phyloP scores from a whole-genome alignment of 2,888 invertebrate species.

The Quadriops clusia region DNA sequence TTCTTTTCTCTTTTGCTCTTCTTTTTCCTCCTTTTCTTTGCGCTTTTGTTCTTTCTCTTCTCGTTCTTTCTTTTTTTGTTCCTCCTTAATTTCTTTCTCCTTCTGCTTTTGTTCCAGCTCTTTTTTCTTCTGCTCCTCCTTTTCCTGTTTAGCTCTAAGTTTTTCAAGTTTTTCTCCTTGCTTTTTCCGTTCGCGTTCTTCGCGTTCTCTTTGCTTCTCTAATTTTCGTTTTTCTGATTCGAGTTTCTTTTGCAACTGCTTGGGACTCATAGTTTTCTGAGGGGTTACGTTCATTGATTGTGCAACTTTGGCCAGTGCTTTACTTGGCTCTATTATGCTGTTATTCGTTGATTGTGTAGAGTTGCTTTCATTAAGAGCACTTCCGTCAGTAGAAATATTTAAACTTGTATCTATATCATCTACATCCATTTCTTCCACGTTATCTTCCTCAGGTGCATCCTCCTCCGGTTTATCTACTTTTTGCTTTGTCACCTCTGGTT shows the following conservation, averaged over 20 bases:
- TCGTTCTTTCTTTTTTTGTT: slow-evolving; percentile 38
- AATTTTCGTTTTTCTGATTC: slow-evolving; percentile 47
- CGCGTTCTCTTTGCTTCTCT: slow-evolving; percentile 40
- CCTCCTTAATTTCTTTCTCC: slow-evolving; percentile 33
- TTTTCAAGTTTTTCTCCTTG: slow-evolving; percentile 37
- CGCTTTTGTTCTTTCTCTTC: slow-evolving; percentile 44
- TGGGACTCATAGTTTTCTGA: slow-evolving; percentile 27
- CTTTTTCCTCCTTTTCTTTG: slow-evolving; percentile 38
- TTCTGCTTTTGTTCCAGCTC: slow-evolving; percentile 34
- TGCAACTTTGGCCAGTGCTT: slow-evolving; percentile 6
- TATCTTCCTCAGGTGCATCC: slow-evolving; percentile 1
- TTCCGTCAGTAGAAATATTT: slow-evolving; percentile 1
- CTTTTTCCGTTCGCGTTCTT: slow-evolving; percentile 38
- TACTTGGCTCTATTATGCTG: slow-evolving; percentile 9
- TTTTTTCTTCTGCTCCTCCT: slow-evolving; percentile 20
- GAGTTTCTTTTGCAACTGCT: slow-evolving; percentile 43
- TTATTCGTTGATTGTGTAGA: slow-evolving; percentile 5
- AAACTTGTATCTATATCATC: slow-evolving; percentile 3
- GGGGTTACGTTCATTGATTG: slow-evolving; percentile 16
- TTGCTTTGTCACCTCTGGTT: slow-evolving; percentile 3
- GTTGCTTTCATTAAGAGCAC: background rate
- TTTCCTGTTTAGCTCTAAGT: slow-evolving; percentile 17
- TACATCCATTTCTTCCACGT: slow-evolving; percentile 1
- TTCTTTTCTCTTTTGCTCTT: slow-evolving; percentile 34
- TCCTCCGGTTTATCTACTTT: background rate